Conservation (phyloP, 2,797 vertebrate species). For the Choloepus didactylus region DNA sequence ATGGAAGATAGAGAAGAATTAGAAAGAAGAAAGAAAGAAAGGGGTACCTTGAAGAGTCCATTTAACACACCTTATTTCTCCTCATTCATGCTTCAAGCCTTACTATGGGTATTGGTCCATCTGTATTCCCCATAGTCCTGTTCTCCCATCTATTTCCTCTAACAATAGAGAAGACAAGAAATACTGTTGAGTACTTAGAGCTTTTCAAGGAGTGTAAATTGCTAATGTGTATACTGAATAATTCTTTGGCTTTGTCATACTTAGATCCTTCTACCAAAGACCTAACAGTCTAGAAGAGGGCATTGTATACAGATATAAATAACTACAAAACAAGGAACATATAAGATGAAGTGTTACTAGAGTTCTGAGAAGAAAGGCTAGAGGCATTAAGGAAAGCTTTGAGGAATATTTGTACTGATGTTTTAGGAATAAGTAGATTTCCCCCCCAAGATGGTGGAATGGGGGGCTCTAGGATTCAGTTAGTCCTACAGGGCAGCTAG, state of each 20-base stretch:
- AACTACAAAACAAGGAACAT: neutral
- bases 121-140: neutral
- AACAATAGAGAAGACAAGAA: neutral
- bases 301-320: neutral
- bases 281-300: neutral
- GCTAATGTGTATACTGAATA: neutral
- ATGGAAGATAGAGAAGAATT: neutral
- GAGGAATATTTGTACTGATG: neutral
- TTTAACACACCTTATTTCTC: neutral
- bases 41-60: neutral
- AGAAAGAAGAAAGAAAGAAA: neutral
- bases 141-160: neutral
- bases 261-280: neutral
- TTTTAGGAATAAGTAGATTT: neutral
- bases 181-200: neutral
- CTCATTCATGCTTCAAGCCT: neutral
- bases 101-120: neutral
- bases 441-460: too few relatives aligned
- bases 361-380: slow-evolving; percentile 3
- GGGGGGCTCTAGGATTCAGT: too few relatives aligned
- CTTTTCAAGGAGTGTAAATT: neutral
- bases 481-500: too few relatives aligned
- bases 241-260: neutral
- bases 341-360: neutral
- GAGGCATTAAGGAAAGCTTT: neutral